A percentile compares a stretch with the other conserved stretches of the same genome.
phyloP scores from a whole-genome alignment of 2,113 vertebrate species.

The Eublepharis macularius region DNA sequence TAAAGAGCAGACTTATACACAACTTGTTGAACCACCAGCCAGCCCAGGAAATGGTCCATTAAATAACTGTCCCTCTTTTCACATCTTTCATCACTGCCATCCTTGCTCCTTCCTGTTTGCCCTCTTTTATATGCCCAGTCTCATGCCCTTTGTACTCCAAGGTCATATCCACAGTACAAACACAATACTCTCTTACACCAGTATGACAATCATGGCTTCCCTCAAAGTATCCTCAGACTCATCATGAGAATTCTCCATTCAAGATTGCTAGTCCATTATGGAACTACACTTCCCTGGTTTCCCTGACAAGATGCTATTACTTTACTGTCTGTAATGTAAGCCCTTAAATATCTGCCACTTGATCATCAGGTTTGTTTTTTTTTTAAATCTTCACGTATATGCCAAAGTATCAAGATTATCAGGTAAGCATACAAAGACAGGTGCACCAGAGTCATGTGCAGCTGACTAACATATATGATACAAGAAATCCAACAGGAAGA shows the following conservation, averaged over 20 bases:
- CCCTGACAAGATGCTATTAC: not conserved
- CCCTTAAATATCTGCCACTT: too few relatives aligned
- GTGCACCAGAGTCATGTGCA: too few relatives aligned
- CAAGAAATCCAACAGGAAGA: too few relatives aligned
- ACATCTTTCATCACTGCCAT: not conserved
- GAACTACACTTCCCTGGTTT: not conserved
- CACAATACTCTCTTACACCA: not conserved
- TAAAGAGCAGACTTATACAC: not conserved
- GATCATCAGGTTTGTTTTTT: too few relatives aligned
- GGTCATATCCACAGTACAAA: not conserved
- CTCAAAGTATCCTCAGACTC: not conserved
- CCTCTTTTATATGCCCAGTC: not conserved
- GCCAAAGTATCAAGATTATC: not conserved
- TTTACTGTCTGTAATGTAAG: too few relatives aligned
- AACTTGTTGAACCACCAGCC: not conserved
- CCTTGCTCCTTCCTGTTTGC: not conserved
- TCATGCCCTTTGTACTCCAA: not conserved
- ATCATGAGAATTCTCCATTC: not conserved
- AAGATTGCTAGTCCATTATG: too few relatives aligned
- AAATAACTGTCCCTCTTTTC: not conserved
- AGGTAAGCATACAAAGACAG: too few relatives aligned
- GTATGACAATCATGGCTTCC: not conserved
- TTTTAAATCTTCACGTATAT: too few relatives aligned
- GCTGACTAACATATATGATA: too few relatives aligned
- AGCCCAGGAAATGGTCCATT: not conserved